Evolutionary conservation across 2,797 vertebrate species (phyloP), one percentile per base, ranked within the genome.

Genomic region (Prunella strophiata): DNA sequence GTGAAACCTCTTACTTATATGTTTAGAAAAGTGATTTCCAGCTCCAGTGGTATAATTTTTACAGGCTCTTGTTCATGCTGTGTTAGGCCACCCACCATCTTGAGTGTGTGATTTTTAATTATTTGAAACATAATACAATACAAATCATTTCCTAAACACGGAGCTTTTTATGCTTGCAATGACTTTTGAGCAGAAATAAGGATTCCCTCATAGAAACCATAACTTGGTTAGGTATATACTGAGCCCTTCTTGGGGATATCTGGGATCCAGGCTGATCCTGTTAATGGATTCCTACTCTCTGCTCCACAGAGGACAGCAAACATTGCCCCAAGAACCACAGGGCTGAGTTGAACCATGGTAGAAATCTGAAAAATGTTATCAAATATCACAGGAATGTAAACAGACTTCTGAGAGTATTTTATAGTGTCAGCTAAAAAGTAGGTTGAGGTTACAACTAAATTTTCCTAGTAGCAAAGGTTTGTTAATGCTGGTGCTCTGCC

Each of bases 11-110:
- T 88, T 89, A 82, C 14, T 94, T 59, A 10, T 0, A 23, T 34
- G 36, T 86, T 92, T 86, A 68, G 66, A 96, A 92, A 81, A 90
- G 21, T 62, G 36, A 58, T 78, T 29, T 88, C 47, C 54, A 78
- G n/a, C 17, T n/a, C 7, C 0, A n/a, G 51, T 40, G 38, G 34
- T 47, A 17, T 36, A 47, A 68, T 81, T 91, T 88, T 89, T 77
- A 72, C 7, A 86, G 32, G 45, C 18, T 45, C 9, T 80, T 90
- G 10, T 68, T 86, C 68, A 36, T 40, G 38, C 20, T 66, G 30
- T 61, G 19, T 79, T 74, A 72, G 57, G 50, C 62, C 83, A 86
- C 66, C 21, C 34, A 65, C 21, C 34, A 78, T 47, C 66, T 1
- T 75, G n/a, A 78, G 58, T 11, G 12, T 2, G 3, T 27, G 14